phyloP scores from a whole-genome alignment of 2,113 vertebrate genomes.

The Litocranius walleri region DNA sequence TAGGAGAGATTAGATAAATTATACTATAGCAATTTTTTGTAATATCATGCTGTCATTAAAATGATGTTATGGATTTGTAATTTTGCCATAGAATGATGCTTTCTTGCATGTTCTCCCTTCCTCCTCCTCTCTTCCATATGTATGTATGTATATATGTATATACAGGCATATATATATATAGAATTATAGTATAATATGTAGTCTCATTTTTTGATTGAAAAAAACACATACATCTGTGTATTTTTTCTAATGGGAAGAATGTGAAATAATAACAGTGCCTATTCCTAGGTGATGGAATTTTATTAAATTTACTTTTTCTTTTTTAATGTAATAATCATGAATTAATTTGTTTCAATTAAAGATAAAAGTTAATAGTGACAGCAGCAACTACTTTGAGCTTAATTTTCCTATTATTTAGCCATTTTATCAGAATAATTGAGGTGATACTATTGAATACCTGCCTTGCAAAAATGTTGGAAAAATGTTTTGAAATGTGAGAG shows the following conservation, averaged over 20 bases:
- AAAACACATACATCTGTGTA: background rate
- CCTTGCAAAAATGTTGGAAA: background rate
- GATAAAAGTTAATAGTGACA: background rate
- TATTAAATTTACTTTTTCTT: slow-evolving; percentile 10
- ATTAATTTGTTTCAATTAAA: slow-evolving; percentile 43
- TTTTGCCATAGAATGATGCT: background rate
- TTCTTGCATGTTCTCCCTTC: background rate
- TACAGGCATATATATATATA: background rate
- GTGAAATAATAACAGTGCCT: background rate
- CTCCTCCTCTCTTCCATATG: background rate
- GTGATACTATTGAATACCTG: background rate
- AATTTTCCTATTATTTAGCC: slow-evolving; percentile 26
- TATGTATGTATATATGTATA: background rate
- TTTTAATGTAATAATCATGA: slow-evolving; percentile 27
- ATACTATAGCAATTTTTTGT: background rate
- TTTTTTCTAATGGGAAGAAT: background rate
- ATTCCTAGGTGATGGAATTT: background rate
- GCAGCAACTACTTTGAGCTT: background rate
- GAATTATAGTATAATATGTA: background rate
- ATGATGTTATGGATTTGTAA: background rate
- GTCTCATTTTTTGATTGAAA: background rate
- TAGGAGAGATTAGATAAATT: background rate
- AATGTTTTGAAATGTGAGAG: background rate
- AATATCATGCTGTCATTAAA: background rate
- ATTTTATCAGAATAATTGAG: background rate